A percentile compares a stretch with the other conserved stretches of the same genome.
Conservation (phyloP, 2,797 vertebrate genomes). For the Poecilia wingei region DNA sequence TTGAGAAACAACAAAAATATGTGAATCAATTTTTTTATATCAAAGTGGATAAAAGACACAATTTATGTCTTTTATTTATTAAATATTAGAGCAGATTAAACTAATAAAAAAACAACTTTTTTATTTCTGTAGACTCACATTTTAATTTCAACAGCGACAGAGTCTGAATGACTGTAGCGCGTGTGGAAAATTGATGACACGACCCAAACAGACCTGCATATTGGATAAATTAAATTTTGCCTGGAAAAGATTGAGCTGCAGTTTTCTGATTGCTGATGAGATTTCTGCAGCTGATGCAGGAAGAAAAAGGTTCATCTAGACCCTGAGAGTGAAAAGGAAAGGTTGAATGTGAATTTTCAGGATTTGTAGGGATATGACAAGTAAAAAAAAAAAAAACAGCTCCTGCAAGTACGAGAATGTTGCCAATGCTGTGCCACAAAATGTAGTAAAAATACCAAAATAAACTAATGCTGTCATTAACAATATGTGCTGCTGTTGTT, state of each 20-base stretch:
- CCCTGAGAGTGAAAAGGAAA: neutral
- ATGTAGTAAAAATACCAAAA: neutral
- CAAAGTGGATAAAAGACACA: neutral
- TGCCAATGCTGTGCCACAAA: neutral
- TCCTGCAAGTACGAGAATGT: neutral
- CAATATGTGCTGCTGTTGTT: neutral
- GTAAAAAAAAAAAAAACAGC: neutral
- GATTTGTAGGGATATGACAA: neutral
- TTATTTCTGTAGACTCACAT: neutral
- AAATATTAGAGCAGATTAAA: neutral
- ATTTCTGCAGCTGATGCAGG: neutral
- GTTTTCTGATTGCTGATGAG: neutral
- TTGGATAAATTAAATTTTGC: neutral
- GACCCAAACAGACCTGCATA: neutral
- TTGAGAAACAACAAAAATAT: no score
- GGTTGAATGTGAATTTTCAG: neutral
- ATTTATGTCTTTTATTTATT: neutral
- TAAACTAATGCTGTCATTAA: neutral
- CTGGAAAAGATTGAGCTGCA: neutral
- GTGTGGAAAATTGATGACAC: neutral
- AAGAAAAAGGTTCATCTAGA: neutral
- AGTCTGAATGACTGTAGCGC: neutral
- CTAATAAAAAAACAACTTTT: neutral
- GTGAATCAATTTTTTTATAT: neutral
- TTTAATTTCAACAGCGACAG: neutral